A percentile compares a stretch with the other conserved stretches of the same genome.
phyloP scores from a whole-genome alignment of 2,797 vertebrate species.

The Nothura maculosa region DNA sequence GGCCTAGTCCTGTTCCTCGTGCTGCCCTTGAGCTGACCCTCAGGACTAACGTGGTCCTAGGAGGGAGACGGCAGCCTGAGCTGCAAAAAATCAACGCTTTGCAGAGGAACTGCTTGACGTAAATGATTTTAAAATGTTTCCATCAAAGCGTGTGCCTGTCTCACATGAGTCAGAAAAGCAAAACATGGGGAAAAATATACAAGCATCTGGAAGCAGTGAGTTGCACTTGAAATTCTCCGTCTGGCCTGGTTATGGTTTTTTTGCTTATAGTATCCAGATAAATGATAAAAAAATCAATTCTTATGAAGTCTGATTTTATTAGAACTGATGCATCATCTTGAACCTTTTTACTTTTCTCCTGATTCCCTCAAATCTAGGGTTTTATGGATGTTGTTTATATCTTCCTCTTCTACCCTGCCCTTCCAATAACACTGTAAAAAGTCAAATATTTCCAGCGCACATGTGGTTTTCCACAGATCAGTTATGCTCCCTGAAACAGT shows the following conservation, averaged over 20 bases:
- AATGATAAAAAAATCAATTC: not conserved
- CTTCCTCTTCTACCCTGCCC: not conserved
- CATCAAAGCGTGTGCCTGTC: not conserved
- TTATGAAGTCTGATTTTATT: not conserved
- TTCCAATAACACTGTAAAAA: conserved; percentile 24
- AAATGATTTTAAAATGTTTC: not conserved
- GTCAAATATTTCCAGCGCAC: not conserved
- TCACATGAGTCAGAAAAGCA: not conserved
- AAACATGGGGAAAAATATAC: not conserved
- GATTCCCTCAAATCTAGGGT: not conserved
- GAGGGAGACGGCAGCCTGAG: not conserved
- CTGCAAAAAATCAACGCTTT: not conserved
- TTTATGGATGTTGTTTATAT: not conserved
- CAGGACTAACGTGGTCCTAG: not conserved
- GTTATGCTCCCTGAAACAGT: conserved; percentile 8
- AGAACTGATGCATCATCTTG: not conserved
- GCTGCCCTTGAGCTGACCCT: not conserved
- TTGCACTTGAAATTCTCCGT: accelerated
- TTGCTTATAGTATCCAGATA: not conserved
- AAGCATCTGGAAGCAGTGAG: not conserved
- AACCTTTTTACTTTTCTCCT: not conserved
- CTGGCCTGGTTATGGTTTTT: not conserved
- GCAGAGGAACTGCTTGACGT: not conserved
- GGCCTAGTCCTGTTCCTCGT: too few species aligned
- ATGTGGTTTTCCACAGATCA: conserved; percentile 8